phyloP scores from a whole-genome alignment of 2,113 vertebrate species.

The Oxyruncus cristatus region DNA sequence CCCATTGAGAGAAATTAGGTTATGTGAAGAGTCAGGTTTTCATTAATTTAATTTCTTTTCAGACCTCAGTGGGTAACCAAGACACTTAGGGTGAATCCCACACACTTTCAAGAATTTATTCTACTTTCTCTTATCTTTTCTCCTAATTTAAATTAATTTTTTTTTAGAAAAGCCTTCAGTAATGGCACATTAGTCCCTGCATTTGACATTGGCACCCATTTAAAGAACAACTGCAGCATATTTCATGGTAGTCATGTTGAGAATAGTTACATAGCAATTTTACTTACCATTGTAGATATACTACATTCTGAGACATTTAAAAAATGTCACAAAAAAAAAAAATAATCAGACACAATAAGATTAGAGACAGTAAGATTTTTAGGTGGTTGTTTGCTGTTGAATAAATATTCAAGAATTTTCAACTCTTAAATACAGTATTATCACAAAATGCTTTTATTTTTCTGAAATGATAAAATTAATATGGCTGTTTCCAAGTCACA shows the following conservation, averaged over 20 bases:
- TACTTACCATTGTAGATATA: background rate
- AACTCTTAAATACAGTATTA: background rate
- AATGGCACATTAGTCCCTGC: background rate
- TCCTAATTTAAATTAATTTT: background rate
- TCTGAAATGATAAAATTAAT: background rate
- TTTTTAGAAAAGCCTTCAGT: background rate
- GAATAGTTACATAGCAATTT: background rate
- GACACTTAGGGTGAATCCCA: background rate
- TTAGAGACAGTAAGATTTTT: background rate
- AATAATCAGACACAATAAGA: background rate
- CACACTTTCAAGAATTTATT: background rate
- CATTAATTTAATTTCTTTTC: background rate
- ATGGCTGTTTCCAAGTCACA: conserved; percentile 20
- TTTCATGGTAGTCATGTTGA: background rate
- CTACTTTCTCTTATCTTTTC: background rate
- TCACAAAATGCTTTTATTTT: background rate
- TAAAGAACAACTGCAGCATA: background rate
- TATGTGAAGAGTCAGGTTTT: background rate
- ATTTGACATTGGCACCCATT: background rate
- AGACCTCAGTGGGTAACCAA: background rate
- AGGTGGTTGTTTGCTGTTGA: background rate
- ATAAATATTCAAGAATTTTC: background rate
- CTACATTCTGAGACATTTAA: background rate
- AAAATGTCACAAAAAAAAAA: background rate
- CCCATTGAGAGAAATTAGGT: background rate